Conservation (phyloP, 2,888 invertebrate genomes). For the Aspidiotus rigidus region DNA sequence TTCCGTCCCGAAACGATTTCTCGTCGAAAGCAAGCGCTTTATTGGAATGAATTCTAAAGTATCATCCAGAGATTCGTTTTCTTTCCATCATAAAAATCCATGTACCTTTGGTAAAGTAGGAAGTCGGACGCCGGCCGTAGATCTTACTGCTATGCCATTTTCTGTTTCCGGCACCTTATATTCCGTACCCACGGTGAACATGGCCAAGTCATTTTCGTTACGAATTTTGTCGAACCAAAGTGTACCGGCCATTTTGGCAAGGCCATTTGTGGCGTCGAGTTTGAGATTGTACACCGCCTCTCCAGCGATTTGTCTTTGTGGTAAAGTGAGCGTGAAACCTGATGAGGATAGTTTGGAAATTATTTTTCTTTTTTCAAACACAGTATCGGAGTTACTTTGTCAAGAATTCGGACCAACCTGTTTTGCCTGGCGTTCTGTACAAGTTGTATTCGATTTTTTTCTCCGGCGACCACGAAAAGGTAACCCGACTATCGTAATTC, state of each 20-base stretch:
- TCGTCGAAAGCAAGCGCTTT: neutral
- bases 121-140: conserved; percentile 11
- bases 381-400: neutral
- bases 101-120: conserved; percentile 29
- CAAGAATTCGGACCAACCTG: conserved; percentile 7
- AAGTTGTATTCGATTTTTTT: conserved; percentile 24
- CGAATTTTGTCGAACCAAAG: conserved; percentile 28
- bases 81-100: neutral
- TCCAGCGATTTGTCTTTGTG: conserved; percentile 25
- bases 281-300: conserved; percentile 17
- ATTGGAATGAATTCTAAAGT: neutral
- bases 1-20: too few relatives aligned
- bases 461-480: conserved; percentile 26
- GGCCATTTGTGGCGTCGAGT: neutral
- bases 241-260: neutral
- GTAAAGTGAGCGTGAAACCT: conserved; percentile 25
- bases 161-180: conserved; percentile 22
- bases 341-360: neutral
- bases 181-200: conserved; percentile 1
- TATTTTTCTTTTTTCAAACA: neutral
- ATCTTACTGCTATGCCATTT: neutral
- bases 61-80: too few relatives aligned
- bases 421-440: conserved; percentile 20
- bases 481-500: conserved; percentile 15
- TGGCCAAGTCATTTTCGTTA: conserved; percentile 16